Percentiles rank a stretch among this genome's conserved stretches.
Conservation (phyloP, 2,797 vertebrate species). For the Sebastes ruberrimus region DNA sequence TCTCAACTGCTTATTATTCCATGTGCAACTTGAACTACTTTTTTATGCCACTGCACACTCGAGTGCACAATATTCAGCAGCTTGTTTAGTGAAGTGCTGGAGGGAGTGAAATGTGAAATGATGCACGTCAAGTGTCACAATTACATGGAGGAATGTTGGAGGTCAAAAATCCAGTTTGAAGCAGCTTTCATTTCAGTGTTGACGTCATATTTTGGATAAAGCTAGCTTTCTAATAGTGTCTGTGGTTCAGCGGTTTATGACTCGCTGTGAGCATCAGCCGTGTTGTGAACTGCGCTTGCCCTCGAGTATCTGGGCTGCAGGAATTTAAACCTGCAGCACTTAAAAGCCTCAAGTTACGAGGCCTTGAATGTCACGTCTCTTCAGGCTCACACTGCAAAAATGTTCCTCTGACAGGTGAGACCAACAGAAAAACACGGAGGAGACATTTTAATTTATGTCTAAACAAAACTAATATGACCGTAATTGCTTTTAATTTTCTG, state of each 20-base stretch:
- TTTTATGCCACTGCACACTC: not conserved
- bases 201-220: not conserved
- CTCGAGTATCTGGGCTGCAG: conserved; percentile 19
- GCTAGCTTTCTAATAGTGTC: not conserved
- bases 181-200: not conserved
- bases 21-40: too few species aligned
- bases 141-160: not conserved
- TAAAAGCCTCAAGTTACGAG: conserved; percentile 3
- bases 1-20: too few species aligned
- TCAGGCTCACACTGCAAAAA: conserved; percentile 19
- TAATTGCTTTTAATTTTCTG: conserved; percentile 27
- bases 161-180: not conserved
- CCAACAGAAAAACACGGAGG: not conserved
- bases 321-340: conserved; percentile 40
- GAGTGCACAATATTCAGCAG: not conserved
- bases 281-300: conserved; percentile 8
- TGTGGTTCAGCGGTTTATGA: conserved; percentile 6
- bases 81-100: not conserved
- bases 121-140: not conserved
- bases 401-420: conserved; percentile 40
- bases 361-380: conserved; percentile 28
- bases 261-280: not conserved
- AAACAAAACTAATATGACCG: not conserved
- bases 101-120: not conserved
- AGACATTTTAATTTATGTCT: not conserved